Evolutionary conservation across 2,888 invertebrate genomes (phyloP).

Genomic region (Tanypteryx hageni): DNA sequence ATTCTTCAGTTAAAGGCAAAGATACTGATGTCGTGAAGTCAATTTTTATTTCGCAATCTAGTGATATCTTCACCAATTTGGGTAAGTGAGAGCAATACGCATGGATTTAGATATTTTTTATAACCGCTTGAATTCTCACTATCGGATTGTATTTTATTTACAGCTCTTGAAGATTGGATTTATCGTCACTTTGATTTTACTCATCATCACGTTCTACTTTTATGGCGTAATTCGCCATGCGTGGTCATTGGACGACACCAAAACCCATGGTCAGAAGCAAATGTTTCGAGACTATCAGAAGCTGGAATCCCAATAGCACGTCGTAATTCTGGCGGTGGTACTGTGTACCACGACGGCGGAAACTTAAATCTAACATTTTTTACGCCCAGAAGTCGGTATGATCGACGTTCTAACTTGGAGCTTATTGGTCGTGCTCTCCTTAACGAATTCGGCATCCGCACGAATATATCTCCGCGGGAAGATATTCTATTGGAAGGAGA

Average conservation of each 20-base stretch:
- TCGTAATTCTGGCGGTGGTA: slow-evolving; percentile 95
- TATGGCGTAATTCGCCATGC: slow-evolving; percentile 96
- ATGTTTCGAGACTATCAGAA: slow-evolving; percentile 82
- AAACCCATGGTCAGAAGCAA: slow-evolving; percentile 96
- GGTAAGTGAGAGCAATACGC: neutral
- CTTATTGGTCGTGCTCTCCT: slow-evolving; percentile 90
- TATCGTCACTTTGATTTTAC: slow-evolving; percentile 91
- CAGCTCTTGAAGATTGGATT: slow-evolving; percentile 98
- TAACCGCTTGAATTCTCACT: neutral
- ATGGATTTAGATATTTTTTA: neutral
- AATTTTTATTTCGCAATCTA: slow-evolving; percentile 94
- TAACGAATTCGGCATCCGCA: slow-evolving; percentile 87
- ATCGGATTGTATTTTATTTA: slow-evolving; percentile 77
- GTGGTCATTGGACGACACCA: slow-evolving; percentile 98
- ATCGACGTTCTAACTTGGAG: slow-evolving; percentile 91
- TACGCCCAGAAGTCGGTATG: slow-evolving; percentile 88
- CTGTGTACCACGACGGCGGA: slow-evolving; percentile 97
- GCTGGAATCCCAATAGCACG: slow-evolving; percentile 87
- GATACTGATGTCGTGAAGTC: slow-evolving; percentile 84
- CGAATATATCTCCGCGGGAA: slow-evolving; percentile 87
- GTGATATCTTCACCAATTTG: slow-evolving; percentile 86
- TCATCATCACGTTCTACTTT: slow-evolving; percentile 89
- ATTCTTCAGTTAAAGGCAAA: slow-evolving; percentile 47
- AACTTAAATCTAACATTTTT: slow-evolving; percentile 96
- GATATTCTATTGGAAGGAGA: slow-evolving; percentile 89